Percentiles rank a stretch among this genome's conserved stretches.
These are phyloP conservation scores for Acomys russatus DNA, from an alignment of 2,797 vertebrate genomes.

Conservation along the genomic window DNA sequence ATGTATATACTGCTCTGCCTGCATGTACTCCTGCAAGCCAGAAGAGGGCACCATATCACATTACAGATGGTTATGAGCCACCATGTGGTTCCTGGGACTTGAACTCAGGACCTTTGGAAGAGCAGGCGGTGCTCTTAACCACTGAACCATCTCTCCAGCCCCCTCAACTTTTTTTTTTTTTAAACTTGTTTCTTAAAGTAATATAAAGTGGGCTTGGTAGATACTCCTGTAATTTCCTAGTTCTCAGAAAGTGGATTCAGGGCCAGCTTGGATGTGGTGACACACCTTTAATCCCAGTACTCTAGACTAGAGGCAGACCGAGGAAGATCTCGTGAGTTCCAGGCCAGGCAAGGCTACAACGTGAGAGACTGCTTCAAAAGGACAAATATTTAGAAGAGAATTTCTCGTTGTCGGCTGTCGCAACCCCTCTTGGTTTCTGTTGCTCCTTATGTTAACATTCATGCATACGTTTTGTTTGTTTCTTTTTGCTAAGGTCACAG, in stretches of 20 bases:
- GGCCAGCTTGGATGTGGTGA: not conserved
- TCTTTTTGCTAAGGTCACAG: not conserved
- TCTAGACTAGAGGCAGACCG: not conserved
- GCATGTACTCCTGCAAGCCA: too few species aligned
- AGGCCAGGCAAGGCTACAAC: not conserved
- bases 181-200: not conserved
- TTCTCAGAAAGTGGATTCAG: not conserved
- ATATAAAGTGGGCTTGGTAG: not conserved
- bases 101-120: too few species aligned
- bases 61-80: too few species aligned
- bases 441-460: not conserved
- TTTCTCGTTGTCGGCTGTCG: not conserved
- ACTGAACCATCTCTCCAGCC: too few species aligned
- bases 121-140: too few species aligned
- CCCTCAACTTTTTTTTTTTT: too few species aligned
- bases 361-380: not conserved
- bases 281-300: not conserved
- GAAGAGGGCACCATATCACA: too few species aligned
- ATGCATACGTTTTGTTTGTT: not conserved
- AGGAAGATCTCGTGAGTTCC: not conserved
- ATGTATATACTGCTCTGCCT: too few species aligned
- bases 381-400: not conserved
- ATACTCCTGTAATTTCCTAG: not conserved
- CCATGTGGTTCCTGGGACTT: too few species aligned
- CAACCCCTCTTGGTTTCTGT: not conserved